Evolutionary conservation across 2,888 invertebrate species (phyloP).

Genomic region (Napeogenes sylphis): DNA sequence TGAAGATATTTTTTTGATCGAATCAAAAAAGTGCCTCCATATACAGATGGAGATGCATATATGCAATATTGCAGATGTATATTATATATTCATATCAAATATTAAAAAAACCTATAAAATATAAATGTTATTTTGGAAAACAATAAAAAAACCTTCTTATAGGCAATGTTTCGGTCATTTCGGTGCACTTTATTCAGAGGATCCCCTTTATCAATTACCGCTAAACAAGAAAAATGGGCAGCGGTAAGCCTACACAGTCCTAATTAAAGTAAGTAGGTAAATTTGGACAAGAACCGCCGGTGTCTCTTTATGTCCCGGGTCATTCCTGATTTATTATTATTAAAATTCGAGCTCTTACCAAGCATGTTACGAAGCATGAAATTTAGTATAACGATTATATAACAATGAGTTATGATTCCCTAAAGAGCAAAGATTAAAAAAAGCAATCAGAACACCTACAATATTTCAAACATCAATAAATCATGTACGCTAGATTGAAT

Average conservation of each 20-base stretch:
- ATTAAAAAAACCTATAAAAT: too few relatives aligned
- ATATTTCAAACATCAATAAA: constrained; percentile 68
- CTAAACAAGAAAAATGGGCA: constrained; percentile 75
- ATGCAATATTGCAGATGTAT: too few relatives aligned
- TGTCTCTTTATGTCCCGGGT: constrained; percentile 37
- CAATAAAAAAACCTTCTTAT: too few relatives aligned
- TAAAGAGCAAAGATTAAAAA: constrained; percentile 8
- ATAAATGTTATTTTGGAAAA: too few relatives aligned
- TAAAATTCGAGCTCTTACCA: not conserved
- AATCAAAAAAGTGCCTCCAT: too few relatives aligned
- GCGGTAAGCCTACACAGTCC: constrained; percentile 66
- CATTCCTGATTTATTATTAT: constrained; percentile 6
- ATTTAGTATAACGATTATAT: not conserved
- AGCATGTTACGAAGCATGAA: not conserved
- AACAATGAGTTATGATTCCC: not conserved
- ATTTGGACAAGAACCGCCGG: constrained; percentile 50
- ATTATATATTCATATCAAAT: too few relatives aligned
- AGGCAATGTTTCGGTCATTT: not conserved
- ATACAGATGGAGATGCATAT: too few relatives aligned
- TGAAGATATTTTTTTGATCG: too few relatives aligned
- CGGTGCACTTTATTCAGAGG: constrained; percentile 14
- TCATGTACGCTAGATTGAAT: constrained; percentile 75
- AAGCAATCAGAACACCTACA: constrained; percentile 25
- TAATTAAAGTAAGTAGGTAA: constrained; percentile 75
- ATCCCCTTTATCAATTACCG: constrained; percentile 73